These are phyloP conservation scores for Cricetomys ansorgei DNA, from an alignment of 2,113 vertebrate genomes.

Conservation along the genomic window DNA sequence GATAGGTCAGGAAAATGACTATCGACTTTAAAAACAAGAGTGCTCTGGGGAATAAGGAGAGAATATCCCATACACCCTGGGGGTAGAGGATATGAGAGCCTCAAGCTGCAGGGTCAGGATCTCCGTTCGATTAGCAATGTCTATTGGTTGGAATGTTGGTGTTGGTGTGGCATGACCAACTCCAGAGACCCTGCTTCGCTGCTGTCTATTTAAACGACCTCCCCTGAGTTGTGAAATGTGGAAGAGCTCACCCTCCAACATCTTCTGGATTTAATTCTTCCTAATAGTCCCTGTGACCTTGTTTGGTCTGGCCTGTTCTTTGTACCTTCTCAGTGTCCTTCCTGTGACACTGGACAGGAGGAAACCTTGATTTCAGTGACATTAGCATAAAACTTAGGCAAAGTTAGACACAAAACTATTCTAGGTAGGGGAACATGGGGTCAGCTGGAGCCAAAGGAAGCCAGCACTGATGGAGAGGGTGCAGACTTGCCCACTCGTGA, in stretches of 20 bases:
- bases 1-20: neutral
- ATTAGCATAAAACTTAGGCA: neutral
- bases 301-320: neutral
- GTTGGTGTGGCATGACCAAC: neutral
- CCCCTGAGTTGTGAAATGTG: neutral
- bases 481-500: neutral
- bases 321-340: neutral
- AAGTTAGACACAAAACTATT: neutral
- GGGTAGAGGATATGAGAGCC: neutral
- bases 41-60: neutral
- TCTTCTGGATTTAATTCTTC: neutral
- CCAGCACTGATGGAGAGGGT: neutral
- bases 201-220: neutral
- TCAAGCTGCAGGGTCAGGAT: neutral
- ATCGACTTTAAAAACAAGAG: neutral
- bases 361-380: neutral
- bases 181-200: neutral
- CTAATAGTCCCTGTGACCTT: neutral
- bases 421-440: neutral
- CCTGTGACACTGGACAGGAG: neutral
- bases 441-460: neutral
- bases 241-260: neutral
- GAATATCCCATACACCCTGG: no score
- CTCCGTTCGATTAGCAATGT: neutral
- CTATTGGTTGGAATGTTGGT: neutral